A percentile compares a stretch with the other conserved stretches of the same genome.
Evolutionary conservation across 2,113 vertebrate genomes (phyloP).

Genomic region (Labrus mixtus): DNA sequence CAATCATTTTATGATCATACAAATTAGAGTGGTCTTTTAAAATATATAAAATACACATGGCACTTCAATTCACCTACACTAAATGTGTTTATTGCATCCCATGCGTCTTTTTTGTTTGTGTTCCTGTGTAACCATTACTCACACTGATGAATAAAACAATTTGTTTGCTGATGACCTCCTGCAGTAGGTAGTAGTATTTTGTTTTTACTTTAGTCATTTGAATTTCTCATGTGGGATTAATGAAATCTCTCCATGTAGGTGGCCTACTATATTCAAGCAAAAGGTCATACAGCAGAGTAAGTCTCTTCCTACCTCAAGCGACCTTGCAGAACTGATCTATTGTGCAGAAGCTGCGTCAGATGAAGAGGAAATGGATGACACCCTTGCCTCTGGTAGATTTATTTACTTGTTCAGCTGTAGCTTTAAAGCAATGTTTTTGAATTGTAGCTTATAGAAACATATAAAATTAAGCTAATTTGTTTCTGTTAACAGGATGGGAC

Average conservation of each 20-base stretch:
- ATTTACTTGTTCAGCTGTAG: too few relatives aligned
- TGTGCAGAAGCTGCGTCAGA: conserved; percentile 2
- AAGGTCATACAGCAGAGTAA: conserved; percentile 9
- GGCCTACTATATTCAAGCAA: conserved; percentile 21
- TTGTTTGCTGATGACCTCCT: too few relatives aligned
- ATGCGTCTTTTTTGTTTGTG: too few relatives aligned
- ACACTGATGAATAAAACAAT: too few relatives aligned
- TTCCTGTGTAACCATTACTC: too few relatives aligned
- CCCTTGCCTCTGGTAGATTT: conserved; percentile 7
- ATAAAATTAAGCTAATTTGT: background rate
- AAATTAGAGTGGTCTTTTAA: too few relatives aligned
- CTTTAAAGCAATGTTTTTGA: background rate
- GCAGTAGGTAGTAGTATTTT: too few relatives aligned
- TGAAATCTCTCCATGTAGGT: background rate
- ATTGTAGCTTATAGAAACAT: background rate
- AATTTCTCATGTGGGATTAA: background rate
- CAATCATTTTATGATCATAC: too few relatives aligned
- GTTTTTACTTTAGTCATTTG: background rate
- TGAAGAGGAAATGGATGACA: background rate
- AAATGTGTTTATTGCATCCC: too few relatives aligned
- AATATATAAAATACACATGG: too few relatives aligned
- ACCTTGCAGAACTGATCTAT: conserved; percentile 4
- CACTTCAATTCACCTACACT: too few relatives aligned
- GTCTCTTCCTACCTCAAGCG: conserved; percentile 5
- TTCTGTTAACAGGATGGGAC: conserved; percentile 10